Evolutionary conservation across 53 echinoderm and acorn worm species (phyloP).

Genomic region (Holothuria scabra): DNA sequence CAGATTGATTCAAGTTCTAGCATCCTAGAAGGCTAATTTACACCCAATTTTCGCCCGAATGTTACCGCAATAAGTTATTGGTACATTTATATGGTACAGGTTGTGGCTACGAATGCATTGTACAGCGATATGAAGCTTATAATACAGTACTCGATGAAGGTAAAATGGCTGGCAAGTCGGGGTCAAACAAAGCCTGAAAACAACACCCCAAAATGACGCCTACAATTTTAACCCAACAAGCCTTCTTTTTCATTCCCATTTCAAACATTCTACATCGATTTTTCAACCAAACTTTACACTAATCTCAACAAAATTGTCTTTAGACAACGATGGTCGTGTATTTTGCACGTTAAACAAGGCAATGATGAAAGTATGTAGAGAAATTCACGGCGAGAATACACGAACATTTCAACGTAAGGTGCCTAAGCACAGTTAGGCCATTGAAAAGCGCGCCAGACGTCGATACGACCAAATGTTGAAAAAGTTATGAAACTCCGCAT

Average conservation of each 20-base stretch:
- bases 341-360: conserved; percentile 46
- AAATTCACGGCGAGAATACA: conserved; percentile 49
- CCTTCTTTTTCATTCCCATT: conserved; percentile 72
- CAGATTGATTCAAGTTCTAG: background rate
- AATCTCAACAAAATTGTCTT: conserved; percentile 65
- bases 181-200: conserved; percentile 99
- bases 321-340: conserved; percentile 67
- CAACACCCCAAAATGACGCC: conserved; percentile 94
- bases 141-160: conserved; percentile 35
- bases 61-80: no score
- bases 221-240: conserved; percentile 93
- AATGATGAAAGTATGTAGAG: conserved; percentile 39
- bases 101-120: no score
- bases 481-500: no score
- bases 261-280: conserved; percentile 43
- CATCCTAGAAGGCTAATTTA: no score
- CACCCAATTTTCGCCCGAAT: no score
- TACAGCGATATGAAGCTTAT: background rate
- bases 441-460: conserved; percentile 18
- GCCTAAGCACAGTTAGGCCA: conserved; percentile 46
- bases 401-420: conserved; percentile 44
- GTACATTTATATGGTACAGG: no score
- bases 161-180: conserved; percentile 95
- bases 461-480: no score
- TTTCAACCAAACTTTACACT: conserved; percentile 50